phyloP scores from a whole-genome alignment of 1,140 invertebrate species.

The Zophobas atratus region DNA sequence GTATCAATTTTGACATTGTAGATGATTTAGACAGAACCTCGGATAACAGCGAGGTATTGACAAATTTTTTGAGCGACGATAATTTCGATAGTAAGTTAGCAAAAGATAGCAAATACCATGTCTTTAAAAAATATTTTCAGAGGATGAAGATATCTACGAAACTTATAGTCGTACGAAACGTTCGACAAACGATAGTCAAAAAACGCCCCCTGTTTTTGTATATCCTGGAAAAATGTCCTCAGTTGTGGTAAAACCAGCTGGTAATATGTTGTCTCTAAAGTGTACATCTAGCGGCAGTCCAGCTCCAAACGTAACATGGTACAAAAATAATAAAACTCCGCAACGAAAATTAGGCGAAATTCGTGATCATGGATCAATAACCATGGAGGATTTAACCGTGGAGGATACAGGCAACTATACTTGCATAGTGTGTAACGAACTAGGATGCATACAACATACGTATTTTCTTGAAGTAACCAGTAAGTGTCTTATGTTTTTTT shows the following conservation, averaged over 20 bases:
- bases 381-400: not conserved
- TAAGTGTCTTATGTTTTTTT: not conserved
- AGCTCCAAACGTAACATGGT: slow-evolving; percentile 6
- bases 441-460: slow-evolving; percentile 3
- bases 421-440: slow-evolving; percentile 38
- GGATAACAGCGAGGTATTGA: too few relatives aligned
- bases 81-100: too few relatives aligned
- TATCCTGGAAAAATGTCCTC: slow-evolving; percentile 17
- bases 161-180: too few relatives aligned
- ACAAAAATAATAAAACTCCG: not conserved
- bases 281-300: slow-evolving; percentile 6
- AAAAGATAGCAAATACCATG: too few relatives aligned
- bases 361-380: too few relatives aligned
- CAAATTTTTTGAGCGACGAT: too few relatives aligned
- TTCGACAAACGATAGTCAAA: too few relatives aligned
- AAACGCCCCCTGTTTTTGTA: slow-evolving; percentile 18
- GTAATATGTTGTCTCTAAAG: not conserved
- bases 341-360: not conserved
- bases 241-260: not conserved
- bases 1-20: not conserved
- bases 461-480: slow-evolving; percentile 41
- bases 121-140: too few relatives aligned
- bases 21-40: not conserved
- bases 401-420: slow-evolving; percentile 6
- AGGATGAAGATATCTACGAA: too few relatives aligned